Evolutionary conservation across 2,113 vertebrate species (phyloP).

Genomic region (Chaetodon trifascialis): DNA sequence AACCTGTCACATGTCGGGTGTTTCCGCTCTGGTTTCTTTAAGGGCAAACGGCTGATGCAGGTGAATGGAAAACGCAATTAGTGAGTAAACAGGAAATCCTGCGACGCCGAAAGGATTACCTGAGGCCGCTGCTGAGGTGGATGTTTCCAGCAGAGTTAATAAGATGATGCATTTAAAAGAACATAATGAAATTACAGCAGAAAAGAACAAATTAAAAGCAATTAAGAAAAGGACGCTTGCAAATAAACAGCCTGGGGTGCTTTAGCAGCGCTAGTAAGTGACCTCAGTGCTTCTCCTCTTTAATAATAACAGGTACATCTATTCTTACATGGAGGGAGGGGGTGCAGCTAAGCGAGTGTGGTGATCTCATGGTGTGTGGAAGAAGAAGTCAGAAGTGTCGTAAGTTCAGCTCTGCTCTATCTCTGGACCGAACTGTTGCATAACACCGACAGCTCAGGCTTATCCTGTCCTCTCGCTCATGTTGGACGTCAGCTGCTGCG

Average conservation of each 20-base stretch:
- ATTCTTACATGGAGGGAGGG: constrained; percentile 29
- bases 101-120: constrained; percentile 32
- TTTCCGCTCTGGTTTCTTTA: background rate
- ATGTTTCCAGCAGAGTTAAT: constrained; percentile 15
- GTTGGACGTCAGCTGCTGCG: constrained; percentile 50
- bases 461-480: constrained; percentile 50
- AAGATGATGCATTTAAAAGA: constrained; percentile 38
- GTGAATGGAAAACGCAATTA: background rate
- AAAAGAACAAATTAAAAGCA: background rate
- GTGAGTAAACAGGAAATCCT: constrained; percentile 19
- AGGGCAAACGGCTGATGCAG: no score
- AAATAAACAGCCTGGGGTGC: background rate
- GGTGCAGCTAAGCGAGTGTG: constrained; percentile 22
- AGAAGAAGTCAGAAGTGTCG: constrained; percentile 50
- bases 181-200: constrained; percentile 22
- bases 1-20: background rate
- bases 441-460: constrained; percentile 66
- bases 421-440: constrained; percentile 66
- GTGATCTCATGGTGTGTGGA: constrained; percentile 61
- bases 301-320: constrained; percentile 27
- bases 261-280: background rate
- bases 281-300: background rate
- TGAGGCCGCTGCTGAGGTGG: background rate
- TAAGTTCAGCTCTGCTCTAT: constrained; percentile 66
- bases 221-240: constrained; percentile 9